Evolutionary conservation across 64 coral and sea anemone species (phyloP).

Genomic region (Porites lutea): DNA sequence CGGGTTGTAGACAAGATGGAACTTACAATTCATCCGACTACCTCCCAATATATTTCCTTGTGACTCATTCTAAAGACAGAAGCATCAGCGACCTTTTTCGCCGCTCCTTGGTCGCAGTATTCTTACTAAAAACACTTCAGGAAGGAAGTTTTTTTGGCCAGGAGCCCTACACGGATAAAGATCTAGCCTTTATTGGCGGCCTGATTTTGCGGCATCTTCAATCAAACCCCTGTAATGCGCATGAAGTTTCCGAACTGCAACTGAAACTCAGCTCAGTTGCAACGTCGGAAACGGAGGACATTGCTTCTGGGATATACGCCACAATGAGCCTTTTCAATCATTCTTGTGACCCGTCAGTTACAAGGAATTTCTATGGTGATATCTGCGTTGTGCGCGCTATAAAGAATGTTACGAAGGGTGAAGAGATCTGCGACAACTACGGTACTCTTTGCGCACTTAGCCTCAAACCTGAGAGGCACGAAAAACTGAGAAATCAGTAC

Average conservation of each 20-base stretch:
- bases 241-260: slow-evolving; percentile 94
- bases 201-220: slow-evolving; percentile 88
- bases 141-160: slow-evolving; percentile 54
- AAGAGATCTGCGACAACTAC: slow-evolving; percentile 95
- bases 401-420: slow-evolving; percentile 80
- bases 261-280: slow-evolving; percentile 70
- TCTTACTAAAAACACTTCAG: slow-evolving; percentile 77
- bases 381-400: slow-evolving; percentile 85
- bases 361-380: slow-evolving; percentile 94
- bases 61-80: slow-evolving; percentile 84
- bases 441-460: slow-evolving; percentile 88
- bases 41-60: slow-evolving; percentile 82
- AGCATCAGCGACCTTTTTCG: slow-evolving; percentile 80
- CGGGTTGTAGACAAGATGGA: slow-evolving; percentile 58
- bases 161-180: background rate
- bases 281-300: slow-evolving; percentile 87
- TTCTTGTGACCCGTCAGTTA: slow-evolving; percentile 93
- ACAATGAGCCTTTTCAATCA: slow-evolving; percentile 95
- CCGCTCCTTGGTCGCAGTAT: slow-evolving; percentile 82
- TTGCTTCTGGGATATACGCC: slow-evolving; percentile 92
- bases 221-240: slow-evolving; percentile 92
- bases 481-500: slow-evolving; percentile 75
- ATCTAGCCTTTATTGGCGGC: slow-evolving; percentile 67
- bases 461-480: slow-evolving; percentile 46
- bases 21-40: slow-evolving; percentile 77